phyloP scores from a whole-genome alignment of 2,113 vertebrate genomes.

The Strigops habroptila region DNA sequence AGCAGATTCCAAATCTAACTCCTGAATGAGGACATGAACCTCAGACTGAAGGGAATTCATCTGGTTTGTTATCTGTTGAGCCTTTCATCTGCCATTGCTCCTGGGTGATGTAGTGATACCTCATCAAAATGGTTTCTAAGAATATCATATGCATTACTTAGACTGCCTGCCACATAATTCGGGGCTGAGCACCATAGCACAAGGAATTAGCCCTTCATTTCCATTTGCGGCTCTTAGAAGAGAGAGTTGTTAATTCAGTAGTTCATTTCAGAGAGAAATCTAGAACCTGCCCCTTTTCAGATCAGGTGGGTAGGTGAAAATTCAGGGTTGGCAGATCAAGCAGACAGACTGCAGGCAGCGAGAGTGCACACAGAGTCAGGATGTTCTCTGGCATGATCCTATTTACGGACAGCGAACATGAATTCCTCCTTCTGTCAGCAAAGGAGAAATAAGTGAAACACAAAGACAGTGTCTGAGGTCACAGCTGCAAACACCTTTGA shows the following conservation, averaged over 20 bases:
- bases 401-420: background rate
- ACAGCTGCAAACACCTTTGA: conserved; percentile 12
- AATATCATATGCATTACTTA: background rate
- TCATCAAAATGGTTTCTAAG: conserved; percentile 4
- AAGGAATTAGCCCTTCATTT: background rate
- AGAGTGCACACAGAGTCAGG: background rate
- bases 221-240: background rate
- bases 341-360: background rate
- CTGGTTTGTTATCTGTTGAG: background rate
- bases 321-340: conserved; percentile 1
- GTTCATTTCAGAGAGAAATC: background rate
- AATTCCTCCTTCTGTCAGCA: conserved; percentile 4
- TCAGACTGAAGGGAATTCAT: background rate
- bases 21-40: background rate
- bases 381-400: background rate
- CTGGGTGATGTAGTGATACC: background rate
- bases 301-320: background rate
- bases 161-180: background rate
- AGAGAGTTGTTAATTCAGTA: background rate
- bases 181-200: background rate
- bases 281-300: background rate
- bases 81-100: background rate
- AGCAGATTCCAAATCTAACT: background rate
- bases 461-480: background rate
- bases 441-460: background rate